These are phyloP conservation scores for Amphipyra berbera DNA, from an alignment of 2,888 invertebrate genomes.

Conservation along the genomic window DNA sequence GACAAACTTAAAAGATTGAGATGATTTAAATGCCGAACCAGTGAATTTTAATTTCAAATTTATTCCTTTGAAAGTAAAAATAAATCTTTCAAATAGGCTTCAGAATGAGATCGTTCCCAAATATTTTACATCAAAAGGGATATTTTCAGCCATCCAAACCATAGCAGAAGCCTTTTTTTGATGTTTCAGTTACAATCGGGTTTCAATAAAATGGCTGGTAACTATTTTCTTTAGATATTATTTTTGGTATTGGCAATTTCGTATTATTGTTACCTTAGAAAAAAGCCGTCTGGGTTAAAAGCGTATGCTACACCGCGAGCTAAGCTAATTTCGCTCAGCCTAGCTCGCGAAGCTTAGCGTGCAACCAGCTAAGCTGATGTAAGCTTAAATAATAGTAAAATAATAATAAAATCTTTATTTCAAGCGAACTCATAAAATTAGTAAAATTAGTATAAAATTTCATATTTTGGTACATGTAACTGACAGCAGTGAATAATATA, in stretches of 20 bases:
- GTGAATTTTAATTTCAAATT: slow-evolving; percentile 10
- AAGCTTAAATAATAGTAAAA: too few relatives aligned
- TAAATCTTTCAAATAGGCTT: slow-evolving; percentile 5
- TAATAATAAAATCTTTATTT: too few relatives aligned
- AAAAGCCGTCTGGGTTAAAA: not conserved
- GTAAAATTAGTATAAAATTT: too few relatives aligned
- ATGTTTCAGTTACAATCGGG: slow-evolving; percentile 2
- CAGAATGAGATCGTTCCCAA: slow-evolving; percentile 12
- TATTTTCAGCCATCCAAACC: slow-evolving; percentile 10
- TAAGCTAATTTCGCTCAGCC: too few relatives aligned
- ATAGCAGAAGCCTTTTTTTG: not conserved
- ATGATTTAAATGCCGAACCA: slow-evolving; percentile 7
- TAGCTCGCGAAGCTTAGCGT: too few relatives aligned
- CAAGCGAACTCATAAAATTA: too few relatives aligned
- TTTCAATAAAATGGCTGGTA: slow-evolving; percentile 1
- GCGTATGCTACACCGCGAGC: too few relatives aligned
- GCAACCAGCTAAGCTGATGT: too few relatives aligned
- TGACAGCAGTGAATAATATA: too few relatives aligned
- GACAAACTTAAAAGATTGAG: slow-evolving; percentile 1
- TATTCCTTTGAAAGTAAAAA: not conserved
- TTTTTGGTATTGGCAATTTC: not conserved
- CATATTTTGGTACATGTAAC: too few relatives aligned
- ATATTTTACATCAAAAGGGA: slow-evolving; percentile 20
- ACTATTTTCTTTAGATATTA: not conserved
- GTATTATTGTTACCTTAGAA: slow-evolving; percentile 2